A percentile compares a stretch with the other conserved stretches of the same genome.
phyloP scores from a whole-genome alignment of 2,888 invertebrate species.

The Osedax frankpressi region DNA sequence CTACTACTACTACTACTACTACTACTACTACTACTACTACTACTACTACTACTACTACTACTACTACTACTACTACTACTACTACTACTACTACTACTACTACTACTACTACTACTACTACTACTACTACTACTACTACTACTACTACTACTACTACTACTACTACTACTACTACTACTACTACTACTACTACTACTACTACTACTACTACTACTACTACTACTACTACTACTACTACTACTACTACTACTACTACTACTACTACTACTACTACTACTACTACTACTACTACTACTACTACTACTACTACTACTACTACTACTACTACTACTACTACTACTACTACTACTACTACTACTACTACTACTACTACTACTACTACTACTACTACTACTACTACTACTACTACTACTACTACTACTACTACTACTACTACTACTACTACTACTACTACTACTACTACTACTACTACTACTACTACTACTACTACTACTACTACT shows the following conservation, averaged over 20 bases:
- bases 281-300: not conserved
- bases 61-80: not conserved
- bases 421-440: not conserved
- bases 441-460: not conserved
- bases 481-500: not conserved
- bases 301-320: not conserved
- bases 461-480: not conserved
- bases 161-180: not conserved
- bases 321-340: not conserved
- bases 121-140: not conserved
- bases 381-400: not conserved
- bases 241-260: not conserved
- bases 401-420: not conserved
- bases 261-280: not conserved
- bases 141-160: not conserved
- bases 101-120: not conserved
- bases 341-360: not conserved
- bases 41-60: not conserved
- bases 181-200: not conserved
- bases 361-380: not conserved
- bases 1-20: not conserved
- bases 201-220: not conserved
- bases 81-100: not conserved
- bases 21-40: not conserved
- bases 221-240: not conserved